Base-by-base conservation (phyloP, 2,888 invertebrate species). In the Entomobrya proxima region DNA sequence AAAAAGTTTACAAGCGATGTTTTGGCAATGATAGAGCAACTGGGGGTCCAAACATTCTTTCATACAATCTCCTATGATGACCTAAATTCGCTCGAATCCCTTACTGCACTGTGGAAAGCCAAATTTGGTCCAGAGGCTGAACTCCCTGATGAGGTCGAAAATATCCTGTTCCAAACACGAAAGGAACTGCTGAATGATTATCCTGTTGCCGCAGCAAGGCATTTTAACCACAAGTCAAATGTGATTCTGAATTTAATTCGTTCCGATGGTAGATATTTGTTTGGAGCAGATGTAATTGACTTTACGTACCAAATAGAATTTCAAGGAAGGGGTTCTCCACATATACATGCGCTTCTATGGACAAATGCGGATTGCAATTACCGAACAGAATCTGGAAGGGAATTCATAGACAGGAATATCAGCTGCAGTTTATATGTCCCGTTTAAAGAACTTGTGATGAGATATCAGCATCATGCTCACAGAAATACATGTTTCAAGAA, bases 61-160 rank as follows among this genome's bases (percentile, higher is more conserved):
- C n/a, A n/a, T n/a, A n/a, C n/a, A n/a, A n/a, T n/a, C n/a, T n/a
- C 76, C 3, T 82, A 47, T 35, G 82, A 86, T 27, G 86, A 86
- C 58, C 55, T 86, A 13, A 86, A 86, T 40, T 67, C 77, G 1
- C 5, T 11, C 18, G 86, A 86, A 40, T 40, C 67, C 7, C 2
- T 85, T 1, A 67, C 6, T 11, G 85, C 78, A 6, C 35, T 85
- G 15, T 55, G 40, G 35, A 78, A 85, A 78, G 78, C 85, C 2
- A 32, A 64, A 11, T 13, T 69, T 37, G 77, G 76, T 5, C 47
- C 40, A 0, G 61, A 40, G 6, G 24, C 77, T 15, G 13, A 9
- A 15, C 9, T 78, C 3, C 32, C 24, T 21, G 15, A 37, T 5
- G 24, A 47, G 6, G 44, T 58, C 5, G 15, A 15, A 11, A 47